phyloP scores from a whole-genome alignment of 2,113 vertebrate genomes.

The Ceyx cyanopectus region DNA sequence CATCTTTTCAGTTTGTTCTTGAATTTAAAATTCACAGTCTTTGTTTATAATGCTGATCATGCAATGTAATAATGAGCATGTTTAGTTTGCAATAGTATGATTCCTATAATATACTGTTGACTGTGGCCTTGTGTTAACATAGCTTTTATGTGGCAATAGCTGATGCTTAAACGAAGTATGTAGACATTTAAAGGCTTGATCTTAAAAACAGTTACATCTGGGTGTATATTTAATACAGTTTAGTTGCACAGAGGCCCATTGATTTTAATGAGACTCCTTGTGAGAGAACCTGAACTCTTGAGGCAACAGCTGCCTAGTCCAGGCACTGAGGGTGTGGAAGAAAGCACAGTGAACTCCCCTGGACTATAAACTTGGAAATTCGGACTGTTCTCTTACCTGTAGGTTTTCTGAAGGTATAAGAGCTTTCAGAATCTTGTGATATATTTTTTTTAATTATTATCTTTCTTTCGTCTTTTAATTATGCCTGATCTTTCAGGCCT shows the following conservation, averaged over 20 bases:
- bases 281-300: neutral
- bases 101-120: neutral
- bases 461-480: neutral
- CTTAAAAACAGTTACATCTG: neutral
- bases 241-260: neutral
- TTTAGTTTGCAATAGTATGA: neutral
- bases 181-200: neutral
- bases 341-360: neutral
- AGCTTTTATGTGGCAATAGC: conserved; percentile 5
- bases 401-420: neutral
- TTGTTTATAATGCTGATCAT: neutral
- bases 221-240: neutral
- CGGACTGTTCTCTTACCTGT: neutral
- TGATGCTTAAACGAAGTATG: neutral
- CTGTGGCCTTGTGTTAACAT: neutral
- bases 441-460: neutral
- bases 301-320: neutral
- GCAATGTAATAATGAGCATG: neutral
- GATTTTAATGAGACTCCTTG: conserved; percentile 10
- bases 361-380: neutral
- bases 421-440: neutral
- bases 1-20: neutral
- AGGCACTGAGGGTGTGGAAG: neutral
- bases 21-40: neutral
- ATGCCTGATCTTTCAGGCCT: neutral